These are phyloP conservation scores for Drosophila hydei DNA, from an alignment of 1,140 invertebrate genomes.

Conservation along the genomic window DNA sequence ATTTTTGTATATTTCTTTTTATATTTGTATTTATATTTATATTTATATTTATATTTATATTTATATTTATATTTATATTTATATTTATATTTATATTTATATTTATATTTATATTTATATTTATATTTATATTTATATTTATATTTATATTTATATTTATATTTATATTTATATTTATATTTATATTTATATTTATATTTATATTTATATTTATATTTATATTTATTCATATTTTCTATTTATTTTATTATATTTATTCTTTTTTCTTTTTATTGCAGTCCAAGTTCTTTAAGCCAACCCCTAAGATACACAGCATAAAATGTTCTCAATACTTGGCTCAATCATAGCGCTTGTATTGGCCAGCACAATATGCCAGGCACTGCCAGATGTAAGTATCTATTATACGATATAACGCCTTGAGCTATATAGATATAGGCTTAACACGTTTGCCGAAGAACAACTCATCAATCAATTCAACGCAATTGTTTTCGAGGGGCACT, in stretches of 20 bases:
- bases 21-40: neutral
- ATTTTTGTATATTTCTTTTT: neutral
- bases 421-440: constrained; percentile 17
- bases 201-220: neutral
- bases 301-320: constrained; percentile 56
- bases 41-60: neutral
- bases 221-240: neutral
- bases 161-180: neutral
- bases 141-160: too few species aligned
- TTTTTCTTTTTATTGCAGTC: constrained; percentile 46
- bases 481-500: constrained; percentile 51
- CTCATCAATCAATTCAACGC: constrained; percentile 77
- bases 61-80: neutral
- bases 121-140: neutral
- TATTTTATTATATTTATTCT: neutral
- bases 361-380: constrained; percentile 76
- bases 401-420: constrained; percentile 39
- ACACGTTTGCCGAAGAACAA: constrained; percentile 67
- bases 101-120: constrained; percentile 1
- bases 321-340: constrained; percentile 66
- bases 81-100: constrained; percentile 1
- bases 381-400: constrained; percentile 78
- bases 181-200: neutral
- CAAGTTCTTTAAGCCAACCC: constrained; percentile 52
- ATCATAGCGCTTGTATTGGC: constrained; percentile 70